Percentiles rank a stretch among this genome's conserved stretches.
phyloP scores from a whole-genome alignment of 2,797 vertebrate genomes.

The Anguilla obscura region DNA sequence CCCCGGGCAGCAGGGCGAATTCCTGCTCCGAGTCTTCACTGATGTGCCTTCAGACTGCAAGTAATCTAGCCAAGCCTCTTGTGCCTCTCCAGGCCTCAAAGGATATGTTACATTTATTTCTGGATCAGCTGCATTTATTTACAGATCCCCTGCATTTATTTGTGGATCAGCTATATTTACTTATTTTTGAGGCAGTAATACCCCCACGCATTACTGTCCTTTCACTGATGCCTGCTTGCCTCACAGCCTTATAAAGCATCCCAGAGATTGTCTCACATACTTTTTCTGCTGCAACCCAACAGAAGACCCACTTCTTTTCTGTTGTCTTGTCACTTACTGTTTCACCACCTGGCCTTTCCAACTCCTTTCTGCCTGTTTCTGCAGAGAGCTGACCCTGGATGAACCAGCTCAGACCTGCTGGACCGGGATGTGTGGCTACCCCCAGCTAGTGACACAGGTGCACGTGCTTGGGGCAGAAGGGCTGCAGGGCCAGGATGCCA shows the following conservation, averaged over 20 bases:
- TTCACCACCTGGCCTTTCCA: slow-evolving; percentile 22
- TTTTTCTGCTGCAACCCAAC: neutral
- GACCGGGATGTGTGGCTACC: slow-evolving; percentile 88
- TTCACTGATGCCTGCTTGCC: neutral
- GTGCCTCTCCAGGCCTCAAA: neutral
- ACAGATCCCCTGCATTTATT: too few species aligned
- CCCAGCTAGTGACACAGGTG: slow-evolving; percentile 87
- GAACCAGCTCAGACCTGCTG: slow-evolving; percentile 86
- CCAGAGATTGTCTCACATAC: neutral
- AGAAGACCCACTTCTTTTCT: neutral
- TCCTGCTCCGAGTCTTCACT: slow-evolving; percentile 88
- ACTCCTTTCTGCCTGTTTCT: slow-evolving; percentile 25
- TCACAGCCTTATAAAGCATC: neutral
- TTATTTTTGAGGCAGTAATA: too few species aligned
- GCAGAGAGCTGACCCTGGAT: slow-evolving; percentile 76
- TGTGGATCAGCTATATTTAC: too few species aligned
- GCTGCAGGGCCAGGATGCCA: slow-evolving; percentile 78
- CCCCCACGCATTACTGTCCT: neutral
- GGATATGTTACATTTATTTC: too few species aligned
- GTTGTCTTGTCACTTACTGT: neutral
- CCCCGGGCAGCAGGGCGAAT: slow-evolving; percentile 78
- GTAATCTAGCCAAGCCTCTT: slow-evolving; percentile 60
- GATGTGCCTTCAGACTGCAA: slow-evolving; percentile 84
- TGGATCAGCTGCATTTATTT: too few species aligned
- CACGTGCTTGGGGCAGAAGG: slow-evolving; percentile 80